A percentile compares a stretch with the other conserved stretches of the same genome.
Conservation (phyloP, 92 coral and sea anemone genomes). For the Blastomussa wellsi region DNA sequence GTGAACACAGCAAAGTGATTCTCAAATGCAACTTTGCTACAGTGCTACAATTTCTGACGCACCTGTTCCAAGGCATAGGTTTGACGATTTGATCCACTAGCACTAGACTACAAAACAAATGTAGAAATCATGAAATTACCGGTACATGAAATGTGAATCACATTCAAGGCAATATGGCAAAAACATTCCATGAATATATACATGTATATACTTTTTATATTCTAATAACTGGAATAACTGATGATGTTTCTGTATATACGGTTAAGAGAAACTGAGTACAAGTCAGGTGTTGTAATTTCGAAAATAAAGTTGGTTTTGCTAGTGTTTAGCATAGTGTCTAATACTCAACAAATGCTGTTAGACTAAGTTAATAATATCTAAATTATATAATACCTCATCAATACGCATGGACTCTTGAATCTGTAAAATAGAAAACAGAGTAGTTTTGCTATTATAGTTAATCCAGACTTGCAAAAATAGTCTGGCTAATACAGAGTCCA, state of each 20-base stretch:
- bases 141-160: background rate
- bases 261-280: too few species aligned
- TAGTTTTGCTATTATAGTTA: background rate
- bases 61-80: constrained; percentile 83
- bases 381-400: constrained; percentile 65
- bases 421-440: constrained; percentile 36
- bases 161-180: background rate
- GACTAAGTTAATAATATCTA: background rate
- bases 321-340: background rate
- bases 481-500: background rate
- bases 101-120: constrained; percentile 57
- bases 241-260: too few species aligned
- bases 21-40: background rate
- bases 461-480: background rate
- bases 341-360: too few species aligned
- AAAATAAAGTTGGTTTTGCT: background rate
- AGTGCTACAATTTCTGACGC: background rate
- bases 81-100: constrained; percentile 85
- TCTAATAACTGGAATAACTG: too few species aligned
- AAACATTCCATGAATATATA: too few species aligned
- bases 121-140: background rate
- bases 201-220: too few species aligned
- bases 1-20: background rate
- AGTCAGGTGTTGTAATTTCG: too few species aligned
- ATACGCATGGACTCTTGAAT: constrained; percentile 75